phyloP scores from a whole-genome alignment of 2,888 invertebrate genomes.

The Hololepta plana region DNA sequence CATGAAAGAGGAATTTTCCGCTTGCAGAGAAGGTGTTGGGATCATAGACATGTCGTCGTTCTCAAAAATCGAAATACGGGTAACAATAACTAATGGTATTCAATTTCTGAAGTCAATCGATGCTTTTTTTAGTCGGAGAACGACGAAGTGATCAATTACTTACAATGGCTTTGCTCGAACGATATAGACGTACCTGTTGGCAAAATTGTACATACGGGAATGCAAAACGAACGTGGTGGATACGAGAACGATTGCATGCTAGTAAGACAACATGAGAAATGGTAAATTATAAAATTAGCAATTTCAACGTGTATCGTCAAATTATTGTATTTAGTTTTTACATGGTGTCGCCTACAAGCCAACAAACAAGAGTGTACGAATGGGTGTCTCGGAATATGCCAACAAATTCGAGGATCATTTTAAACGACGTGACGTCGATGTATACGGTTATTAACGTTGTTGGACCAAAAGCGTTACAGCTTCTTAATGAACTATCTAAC shows the following conservation, averaged over 20 bases:
- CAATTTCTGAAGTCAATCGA: constrained; percentile 5
- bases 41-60: constrained; percentile 66
- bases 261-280: constrained; percentile 39
- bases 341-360: constrained; percentile 63
- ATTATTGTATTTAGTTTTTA: constrained; percentile 31
- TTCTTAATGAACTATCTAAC: constrained; percentile 45
- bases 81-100: constrained; percentile 22
- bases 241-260: constrained; percentile 58
- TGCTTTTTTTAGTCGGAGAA: constrained; percentile 32
- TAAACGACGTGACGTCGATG: constrained; percentile 53
- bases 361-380: constrained; percentile 51
- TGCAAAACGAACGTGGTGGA: constrained; percentile 51
- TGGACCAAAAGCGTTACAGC: constrained; percentile 46
- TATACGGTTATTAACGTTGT: constrained; percentile 54
- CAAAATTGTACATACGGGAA: constrained; percentile 46
- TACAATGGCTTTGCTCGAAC: constrained; percentile 48
- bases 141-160: constrained; percentile 42
- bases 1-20: constrained; percentile 50
- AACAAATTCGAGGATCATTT: constrained; percentile 35
- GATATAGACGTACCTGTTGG: constrained; percentile 46
- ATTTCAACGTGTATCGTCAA: neutral
- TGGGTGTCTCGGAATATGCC: constrained; percentile 51
- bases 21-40: constrained; percentile 57
- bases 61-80: constrained; percentile 55
- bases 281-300: no score